Evolutionary conservation across 2,797 vertebrate species (phyloP).

Genomic region (Enteromius treurensis): DNA sequence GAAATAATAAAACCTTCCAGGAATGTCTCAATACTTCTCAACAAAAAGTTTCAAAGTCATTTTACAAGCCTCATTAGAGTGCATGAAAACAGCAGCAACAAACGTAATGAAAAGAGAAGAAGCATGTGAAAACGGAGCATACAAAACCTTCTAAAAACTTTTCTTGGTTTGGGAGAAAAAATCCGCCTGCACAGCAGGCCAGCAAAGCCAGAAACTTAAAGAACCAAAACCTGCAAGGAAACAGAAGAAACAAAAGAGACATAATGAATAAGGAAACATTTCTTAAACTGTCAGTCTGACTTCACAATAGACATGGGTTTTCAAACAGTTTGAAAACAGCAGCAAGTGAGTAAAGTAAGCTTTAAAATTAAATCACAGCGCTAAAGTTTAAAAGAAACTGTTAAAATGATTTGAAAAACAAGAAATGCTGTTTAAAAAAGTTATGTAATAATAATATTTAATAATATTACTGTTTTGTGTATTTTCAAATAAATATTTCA

Average conservation of each 20-base stretch:
- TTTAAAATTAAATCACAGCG: neutral
- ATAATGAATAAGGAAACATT: neutral
- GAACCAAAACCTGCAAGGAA: conserved; percentile 90
- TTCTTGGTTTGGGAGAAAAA: conserved; percentile 91
- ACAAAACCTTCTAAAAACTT: conserved; percentile 89
- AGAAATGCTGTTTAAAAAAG: too few species aligned
- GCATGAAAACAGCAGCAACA: neutral
- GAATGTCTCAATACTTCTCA: neutral
- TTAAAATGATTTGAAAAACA: neutral
- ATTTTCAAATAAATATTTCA: neutral
- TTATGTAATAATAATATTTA: too few species aligned
- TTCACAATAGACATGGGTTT: neutral
- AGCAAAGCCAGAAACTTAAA: conserved; percentile 88
- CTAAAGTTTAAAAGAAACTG: neutral
- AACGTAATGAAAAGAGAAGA: neutral
- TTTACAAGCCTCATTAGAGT: conserved; percentile 12
- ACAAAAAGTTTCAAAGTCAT: neutral
- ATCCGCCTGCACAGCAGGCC: conserved; percentile 90
- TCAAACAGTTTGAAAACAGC: neutral
- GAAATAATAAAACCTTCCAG: neutral
- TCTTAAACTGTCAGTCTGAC: neutral
- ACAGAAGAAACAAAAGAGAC: neutral
- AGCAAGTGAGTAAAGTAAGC: neutral
- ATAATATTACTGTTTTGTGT: neutral
- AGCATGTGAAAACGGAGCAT: neutral